Percentiles rank a stretch among this genome's conserved stretches.
Conservation (phyloP, 2,113 vertebrate species). For the Megaceryle torquata region DNA sequence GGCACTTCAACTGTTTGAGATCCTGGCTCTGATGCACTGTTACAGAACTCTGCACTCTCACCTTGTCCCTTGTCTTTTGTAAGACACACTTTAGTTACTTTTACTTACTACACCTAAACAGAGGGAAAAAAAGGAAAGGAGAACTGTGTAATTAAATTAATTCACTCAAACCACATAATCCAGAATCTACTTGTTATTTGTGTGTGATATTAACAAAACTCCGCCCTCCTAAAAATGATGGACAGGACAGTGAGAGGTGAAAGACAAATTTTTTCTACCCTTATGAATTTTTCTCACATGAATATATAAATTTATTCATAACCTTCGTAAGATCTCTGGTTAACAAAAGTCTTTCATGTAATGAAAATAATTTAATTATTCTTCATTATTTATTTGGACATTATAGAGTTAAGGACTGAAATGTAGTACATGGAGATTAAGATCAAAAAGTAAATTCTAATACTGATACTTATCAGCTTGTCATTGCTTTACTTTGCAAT, state of each 20-base stretch:
- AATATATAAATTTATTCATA: not conserved
- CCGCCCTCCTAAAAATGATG: not conserved
- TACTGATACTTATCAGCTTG: not conserved
- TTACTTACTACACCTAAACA: not conserved
- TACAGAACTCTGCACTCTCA: not conserved
- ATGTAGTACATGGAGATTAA: not conserved
- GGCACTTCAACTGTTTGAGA: not conserved
- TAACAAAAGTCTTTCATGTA: not conserved
- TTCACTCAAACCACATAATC: not conserved
- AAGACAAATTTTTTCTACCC: not conserved
- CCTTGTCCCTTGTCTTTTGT: not conserved
- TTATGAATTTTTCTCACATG: not conserved
- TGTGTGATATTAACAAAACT: not conserved
- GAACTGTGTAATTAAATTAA: not conserved
- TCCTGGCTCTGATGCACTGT: not conserved
- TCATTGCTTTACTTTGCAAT: not conserved
- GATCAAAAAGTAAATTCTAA: not conserved
- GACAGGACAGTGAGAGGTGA: accelerated
- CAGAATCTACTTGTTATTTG: not conserved
- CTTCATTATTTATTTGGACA: not conserved
- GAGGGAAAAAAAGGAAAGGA: not conserved
- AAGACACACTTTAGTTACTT: not conserved
- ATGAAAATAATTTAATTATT: not conserved
- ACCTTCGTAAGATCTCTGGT: not conserved
- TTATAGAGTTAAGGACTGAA: not conserved